phyloP scores from a whole-genome alignment of 2,113 vertebrate species.

The Plestiodon gilberti region DNA sequence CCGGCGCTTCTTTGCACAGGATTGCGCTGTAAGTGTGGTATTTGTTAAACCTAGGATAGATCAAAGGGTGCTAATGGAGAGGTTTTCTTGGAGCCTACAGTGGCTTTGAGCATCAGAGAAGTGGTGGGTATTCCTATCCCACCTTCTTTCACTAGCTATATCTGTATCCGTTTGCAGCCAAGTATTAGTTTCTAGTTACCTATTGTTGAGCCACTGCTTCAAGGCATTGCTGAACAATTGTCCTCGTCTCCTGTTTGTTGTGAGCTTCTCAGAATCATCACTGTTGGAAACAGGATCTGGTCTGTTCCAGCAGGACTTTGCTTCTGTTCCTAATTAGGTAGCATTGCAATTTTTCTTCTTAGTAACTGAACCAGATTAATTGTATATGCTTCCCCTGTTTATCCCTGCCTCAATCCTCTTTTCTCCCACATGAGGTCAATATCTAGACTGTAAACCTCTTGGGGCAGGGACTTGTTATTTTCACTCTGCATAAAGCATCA shows the following conservation, averaged over 20 bases:
- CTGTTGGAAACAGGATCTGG: background rate
- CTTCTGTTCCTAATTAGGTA: conserved; percentile 80
- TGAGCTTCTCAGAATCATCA: background rate
- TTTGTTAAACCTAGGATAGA: background rate
- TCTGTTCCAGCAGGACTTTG: background rate
- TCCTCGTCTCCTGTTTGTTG: background rate
- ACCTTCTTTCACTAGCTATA: background rate
- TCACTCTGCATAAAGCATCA: no score
- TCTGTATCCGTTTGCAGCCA: conserved; percentile 3
- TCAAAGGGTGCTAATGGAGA: background rate
- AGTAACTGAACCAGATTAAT: conserved; percentile 66
- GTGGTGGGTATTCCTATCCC: background rate
- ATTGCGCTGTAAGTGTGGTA: background rate
- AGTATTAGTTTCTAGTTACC: conserved; percentile 53
- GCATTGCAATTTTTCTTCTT: conserved; percentile 75
- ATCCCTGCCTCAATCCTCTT: no score
- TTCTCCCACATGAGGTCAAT: no score
- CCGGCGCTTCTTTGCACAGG: no score
- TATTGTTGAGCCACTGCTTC: conserved; percentile 76
- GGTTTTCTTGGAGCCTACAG: background rate
- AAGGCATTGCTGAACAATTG: conserved; percentile 71
- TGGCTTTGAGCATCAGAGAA: background rate
- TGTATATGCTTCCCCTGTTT: conserved; percentile 68
- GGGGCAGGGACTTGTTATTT: no score
- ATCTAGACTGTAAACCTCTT: no score